Conservation (phyloP, 2,797 vertebrate genomes). For the Poecile montanus region DNA sequence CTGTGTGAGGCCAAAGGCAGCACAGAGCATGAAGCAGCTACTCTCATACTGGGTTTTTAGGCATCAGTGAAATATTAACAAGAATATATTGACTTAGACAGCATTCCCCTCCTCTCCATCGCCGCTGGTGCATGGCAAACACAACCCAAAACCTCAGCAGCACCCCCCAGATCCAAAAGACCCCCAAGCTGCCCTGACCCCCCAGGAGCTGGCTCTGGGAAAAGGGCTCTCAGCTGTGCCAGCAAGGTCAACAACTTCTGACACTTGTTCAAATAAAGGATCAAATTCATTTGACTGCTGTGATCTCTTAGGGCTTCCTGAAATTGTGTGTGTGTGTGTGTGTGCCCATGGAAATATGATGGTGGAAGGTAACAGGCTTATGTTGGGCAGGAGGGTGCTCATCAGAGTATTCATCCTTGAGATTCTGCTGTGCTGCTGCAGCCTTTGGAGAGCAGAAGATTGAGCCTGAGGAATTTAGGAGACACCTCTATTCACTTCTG, state of each 20-base stretch:
- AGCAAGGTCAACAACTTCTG: background rate
- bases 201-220: background rate
- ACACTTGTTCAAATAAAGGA: slow-evolving; percentile 2
- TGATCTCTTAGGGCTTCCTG: background rate
- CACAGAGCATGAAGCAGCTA: background rate
- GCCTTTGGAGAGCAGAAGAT: background rate
- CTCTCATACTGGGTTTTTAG: background rate
- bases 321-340: background rate
- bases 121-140: fast-evolving
- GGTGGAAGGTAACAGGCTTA: background rate
- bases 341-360: fast-evolving
- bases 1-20: background rate
- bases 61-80: background rate
- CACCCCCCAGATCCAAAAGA: background rate
- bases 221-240: background rate
- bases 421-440: background rate
- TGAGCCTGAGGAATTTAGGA: background rate
- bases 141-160: background rate
- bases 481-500: background rate
- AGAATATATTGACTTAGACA: background rate
- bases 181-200: background rate
- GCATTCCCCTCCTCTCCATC: background rate
- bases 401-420: fast-evolving
- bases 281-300: background rate
- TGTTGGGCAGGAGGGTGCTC: background rate